These are phyloP conservation scores for Rhagoletis pomonella DNA, from an alignment of 1,140 invertebrate species.

Conservation along the genomic window DNA sequence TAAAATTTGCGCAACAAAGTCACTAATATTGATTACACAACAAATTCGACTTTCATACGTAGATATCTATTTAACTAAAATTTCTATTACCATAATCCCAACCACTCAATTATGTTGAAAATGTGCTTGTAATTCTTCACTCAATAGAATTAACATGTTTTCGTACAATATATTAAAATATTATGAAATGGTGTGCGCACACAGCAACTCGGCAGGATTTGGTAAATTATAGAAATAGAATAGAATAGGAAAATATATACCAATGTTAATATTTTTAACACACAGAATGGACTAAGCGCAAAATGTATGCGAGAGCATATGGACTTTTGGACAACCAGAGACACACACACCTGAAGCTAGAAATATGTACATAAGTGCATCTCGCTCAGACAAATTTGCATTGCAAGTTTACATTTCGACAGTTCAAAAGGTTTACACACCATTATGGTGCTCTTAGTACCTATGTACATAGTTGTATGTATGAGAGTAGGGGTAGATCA, in stretches of 20 bases:
- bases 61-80: conserved; percentile 25
- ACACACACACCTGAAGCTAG: not conserved
- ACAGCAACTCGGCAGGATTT: conserved; percentile 7
- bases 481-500: not conserved
- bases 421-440: conserved; percentile 47
- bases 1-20: not conserved
- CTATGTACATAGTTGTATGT: not conserved
- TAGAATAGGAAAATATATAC: not conserved
- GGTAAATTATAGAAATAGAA: not conserved
- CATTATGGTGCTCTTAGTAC: conserved; percentile 3
- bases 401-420: conserved; percentile 24
- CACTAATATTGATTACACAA: not conserved
- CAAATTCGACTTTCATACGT: not conserved
- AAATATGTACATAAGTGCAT: not conserved
- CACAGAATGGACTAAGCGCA: not conserved
- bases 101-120: conserved; percentile 38
- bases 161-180: conserved; percentile 39
- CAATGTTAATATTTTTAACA: not conserved
- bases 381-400: conserved; percentile 7
- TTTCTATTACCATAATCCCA: conserved; percentile 21
- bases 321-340: not conserved
- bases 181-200: not conserved
- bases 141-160: conserved; percentile 9
- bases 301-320: not conserved
- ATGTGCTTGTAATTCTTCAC: conserved; percentile 17